A percentile compares a stretch with the other conserved stretches of the same genome.
Evolutionary conservation across 2,113 vertebrate species (phyloP).

Genomic region (Xenopus borealis): DNA sequence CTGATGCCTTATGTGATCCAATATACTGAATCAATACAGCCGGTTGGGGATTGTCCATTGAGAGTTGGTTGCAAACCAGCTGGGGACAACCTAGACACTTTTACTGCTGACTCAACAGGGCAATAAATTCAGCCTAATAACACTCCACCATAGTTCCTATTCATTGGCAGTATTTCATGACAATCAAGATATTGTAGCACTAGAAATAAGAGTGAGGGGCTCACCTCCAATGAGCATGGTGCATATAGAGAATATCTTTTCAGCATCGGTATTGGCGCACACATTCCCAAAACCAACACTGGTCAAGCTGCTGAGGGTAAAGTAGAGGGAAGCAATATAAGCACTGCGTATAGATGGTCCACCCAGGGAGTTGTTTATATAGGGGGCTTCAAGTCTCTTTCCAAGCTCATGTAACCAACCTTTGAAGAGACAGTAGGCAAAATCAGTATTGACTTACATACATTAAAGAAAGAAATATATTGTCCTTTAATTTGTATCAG

Average conservation of each 20-base stretch:
- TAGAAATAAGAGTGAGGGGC: constrained; percentile 31
- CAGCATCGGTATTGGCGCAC: constrained; percentile 88
- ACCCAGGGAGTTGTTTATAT: constrained; percentile 80
- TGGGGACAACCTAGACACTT: too few relatives aligned
- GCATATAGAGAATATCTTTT: constrained; percentile 97
- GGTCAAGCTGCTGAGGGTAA: constrained; percentile 95
- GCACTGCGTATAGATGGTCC: constrained; percentile 86
- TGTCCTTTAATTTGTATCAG: too few relatives aligned
- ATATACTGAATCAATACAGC: too few relatives aligned
- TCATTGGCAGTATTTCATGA: too few relatives aligned
- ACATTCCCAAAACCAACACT: constrained; percentile 96
- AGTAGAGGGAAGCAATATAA: constrained; percentile 94
- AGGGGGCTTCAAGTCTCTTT: constrained; percentile 87
- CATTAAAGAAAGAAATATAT: too few relatives aligned
- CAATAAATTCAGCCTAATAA: too few relatives aligned
- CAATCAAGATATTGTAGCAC: too few relatives aligned
- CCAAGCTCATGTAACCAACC: constrained; percentile 93
- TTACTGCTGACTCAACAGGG: too few relatives aligned
- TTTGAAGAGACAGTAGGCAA: constrained; percentile 47
- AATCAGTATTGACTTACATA: neutral
- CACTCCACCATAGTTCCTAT: too few relatives aligned
- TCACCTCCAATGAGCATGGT: constrained; percentile 95
- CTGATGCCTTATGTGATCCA: too few relatives aligned
- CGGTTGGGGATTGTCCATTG: too few relatives aligned
- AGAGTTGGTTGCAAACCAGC: too few relatives aligned